Percentiles rank a stretch among this genome's conserved stretches.
Conservation (phyloP, 2,888 invertebrate genomes). For the Papilio demoleus region DNA sequence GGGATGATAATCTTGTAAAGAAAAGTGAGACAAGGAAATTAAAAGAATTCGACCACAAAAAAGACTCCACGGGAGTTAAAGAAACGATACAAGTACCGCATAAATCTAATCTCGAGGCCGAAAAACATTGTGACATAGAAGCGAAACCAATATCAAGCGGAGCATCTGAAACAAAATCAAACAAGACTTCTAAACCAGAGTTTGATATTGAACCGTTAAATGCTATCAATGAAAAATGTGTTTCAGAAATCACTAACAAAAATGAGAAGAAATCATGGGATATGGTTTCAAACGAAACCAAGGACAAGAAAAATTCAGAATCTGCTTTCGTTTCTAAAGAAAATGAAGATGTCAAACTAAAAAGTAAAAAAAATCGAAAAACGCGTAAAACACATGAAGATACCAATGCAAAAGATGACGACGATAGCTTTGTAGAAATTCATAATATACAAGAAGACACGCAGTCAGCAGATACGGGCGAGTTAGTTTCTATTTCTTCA, state of each 20-base stretch:
- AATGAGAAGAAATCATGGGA: slow-evolving; percentile 79
- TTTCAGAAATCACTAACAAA: slow-evolving; percentile 58
- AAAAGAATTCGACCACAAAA: slow-evolving; percentile 12
- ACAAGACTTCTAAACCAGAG: slow-evolving; percentile 28
- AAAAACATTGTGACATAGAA: slow-evolving; percentile 2
- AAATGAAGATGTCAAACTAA: slow-evolving; percentile 64
- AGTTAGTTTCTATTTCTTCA: slow-evolving; percentile 73
- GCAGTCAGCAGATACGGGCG: slow-evolving; percentile 63
- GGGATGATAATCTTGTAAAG: background rate
- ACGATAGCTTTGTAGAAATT: slow-evolving; percentile 78
- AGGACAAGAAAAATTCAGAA: slow-evolving; percentile 50
- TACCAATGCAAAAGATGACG: slow-evolving; percentile 62
- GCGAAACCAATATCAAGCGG: background rate
- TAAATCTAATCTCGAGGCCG: slow-evolving; percentile 4
- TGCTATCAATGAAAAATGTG: slow-evolving; percentile 41
- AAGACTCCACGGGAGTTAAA: slow-evolving; percentile 7
- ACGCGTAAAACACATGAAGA: slow-evolving; percentile 63
- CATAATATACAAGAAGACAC: slow-evolving; percentile 77
- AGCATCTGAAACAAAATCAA: background rate
- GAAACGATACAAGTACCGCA: background rate
- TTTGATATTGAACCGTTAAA: slow-evolving; percentile 40
- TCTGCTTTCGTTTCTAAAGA: slow-evolving; percentile 49
- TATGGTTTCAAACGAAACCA: slow-evolving; percentile 67
- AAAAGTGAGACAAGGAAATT: slow-evolving; percentile 32
- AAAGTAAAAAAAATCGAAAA: slow-evolving; percentile 68